Evolutionary conservation across 2,888 invertebrate species (phyloP).

Genomic region (Drosophila subquinaria): DNA sequence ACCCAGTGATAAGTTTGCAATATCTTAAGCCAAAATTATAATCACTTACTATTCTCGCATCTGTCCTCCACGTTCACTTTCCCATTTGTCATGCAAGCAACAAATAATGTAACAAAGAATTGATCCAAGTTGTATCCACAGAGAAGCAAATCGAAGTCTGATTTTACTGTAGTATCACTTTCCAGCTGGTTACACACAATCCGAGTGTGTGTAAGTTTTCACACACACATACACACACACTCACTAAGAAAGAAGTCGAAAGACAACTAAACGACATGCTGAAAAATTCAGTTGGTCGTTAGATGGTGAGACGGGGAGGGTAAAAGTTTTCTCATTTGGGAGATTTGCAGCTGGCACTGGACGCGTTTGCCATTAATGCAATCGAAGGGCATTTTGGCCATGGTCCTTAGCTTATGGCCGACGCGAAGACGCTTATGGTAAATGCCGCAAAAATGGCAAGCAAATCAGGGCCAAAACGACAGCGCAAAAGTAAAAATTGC

Average conservation of each 20-base stretch:
- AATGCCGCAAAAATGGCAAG: conserved; percentile 76
- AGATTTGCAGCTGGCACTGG: conserved; percentile 72
- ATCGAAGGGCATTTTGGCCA: conserved; percentile 71
- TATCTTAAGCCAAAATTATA: neutral
- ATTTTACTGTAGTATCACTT: conserved; percentile 40
- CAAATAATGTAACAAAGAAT: neutral
- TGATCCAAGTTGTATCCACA: too few species aligned
- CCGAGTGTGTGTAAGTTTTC: conserved; percentile 15
- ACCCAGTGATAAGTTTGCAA: neutral
- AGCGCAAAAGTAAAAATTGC: conserved; percentile 66
- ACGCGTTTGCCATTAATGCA: conserved; percentile 64
- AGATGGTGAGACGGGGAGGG: neutral
- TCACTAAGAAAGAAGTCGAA: neutral
- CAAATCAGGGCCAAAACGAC: conserved; percentile 69
- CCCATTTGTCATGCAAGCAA: neutral
- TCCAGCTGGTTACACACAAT: conserved; percentile 34
- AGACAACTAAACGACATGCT: conserved; percentile 34
- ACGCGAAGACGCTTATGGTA: conserved; percentile 58
- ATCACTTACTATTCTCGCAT: neutral
- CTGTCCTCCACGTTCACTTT: neutral
- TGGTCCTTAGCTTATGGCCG: conserved; percentile 30
- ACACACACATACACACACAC: conserved; percentile 11
- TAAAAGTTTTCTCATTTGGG: conserved; percentile 75
- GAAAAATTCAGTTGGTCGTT: conserved; percentile 34
- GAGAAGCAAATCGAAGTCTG: conserved; percentile 13